These are phyloP conservation scores for Julus scandinavius DNA, from an alignment of 2,888 invertebrate genomes.

Conservation along the genomic window DNA sequence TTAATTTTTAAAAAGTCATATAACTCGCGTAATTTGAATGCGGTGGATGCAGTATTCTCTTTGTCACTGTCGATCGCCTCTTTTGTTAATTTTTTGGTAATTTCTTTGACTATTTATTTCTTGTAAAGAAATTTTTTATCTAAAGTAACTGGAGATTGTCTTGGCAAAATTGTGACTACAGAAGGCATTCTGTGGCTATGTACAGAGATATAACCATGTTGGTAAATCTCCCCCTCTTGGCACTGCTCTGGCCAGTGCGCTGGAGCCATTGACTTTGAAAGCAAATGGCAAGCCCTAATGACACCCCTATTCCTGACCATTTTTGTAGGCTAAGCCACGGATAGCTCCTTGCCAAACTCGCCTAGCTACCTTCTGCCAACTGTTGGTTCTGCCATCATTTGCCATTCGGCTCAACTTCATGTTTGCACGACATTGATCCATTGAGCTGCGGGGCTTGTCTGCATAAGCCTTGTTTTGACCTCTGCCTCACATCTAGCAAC, in stretches of 20 bases:
- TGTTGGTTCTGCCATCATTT: constrained; percentile 40
- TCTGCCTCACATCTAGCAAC: constrained; percentile 48
- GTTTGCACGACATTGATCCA: constrained; percentile 42
- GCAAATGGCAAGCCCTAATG: constrained; percentile 46
- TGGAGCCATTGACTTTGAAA: background rate
- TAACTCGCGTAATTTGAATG: background rate
- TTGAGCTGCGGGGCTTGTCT: constrained; percentile 9
- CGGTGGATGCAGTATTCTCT: background rate
- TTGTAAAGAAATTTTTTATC: background rate
- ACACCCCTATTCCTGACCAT: constrained; percentile 56
- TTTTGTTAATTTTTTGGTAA: constrained; percentile 3
- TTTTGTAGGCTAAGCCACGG: constrained; percentile 56
- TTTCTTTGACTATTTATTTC: background rate
- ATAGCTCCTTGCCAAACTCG: constrained; percentile 49
- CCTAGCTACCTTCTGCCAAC: constrained; percentile 48
- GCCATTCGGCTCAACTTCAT: constrained; percentile 40
- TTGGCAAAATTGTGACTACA: constrained; percentile 11
- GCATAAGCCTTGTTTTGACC: constrained; percentile 35
- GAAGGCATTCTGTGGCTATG: constrained; percentile 5
- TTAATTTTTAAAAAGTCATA: background rate
- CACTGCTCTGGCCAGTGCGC: background rate
- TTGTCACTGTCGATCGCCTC: constrained; percentile 6
- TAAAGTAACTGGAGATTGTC: constrained; percentile 18
- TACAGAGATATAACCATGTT: background rate
- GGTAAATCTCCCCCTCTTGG: constrained; percentile 18